Percentiles rank a stretch among this genome's conserved stretches.
These are phyloP conservation scores for Drosophila antonietae DNA, from an alignment of 2,888 invertebrate species.

Conservation along the genomic window DNA sequence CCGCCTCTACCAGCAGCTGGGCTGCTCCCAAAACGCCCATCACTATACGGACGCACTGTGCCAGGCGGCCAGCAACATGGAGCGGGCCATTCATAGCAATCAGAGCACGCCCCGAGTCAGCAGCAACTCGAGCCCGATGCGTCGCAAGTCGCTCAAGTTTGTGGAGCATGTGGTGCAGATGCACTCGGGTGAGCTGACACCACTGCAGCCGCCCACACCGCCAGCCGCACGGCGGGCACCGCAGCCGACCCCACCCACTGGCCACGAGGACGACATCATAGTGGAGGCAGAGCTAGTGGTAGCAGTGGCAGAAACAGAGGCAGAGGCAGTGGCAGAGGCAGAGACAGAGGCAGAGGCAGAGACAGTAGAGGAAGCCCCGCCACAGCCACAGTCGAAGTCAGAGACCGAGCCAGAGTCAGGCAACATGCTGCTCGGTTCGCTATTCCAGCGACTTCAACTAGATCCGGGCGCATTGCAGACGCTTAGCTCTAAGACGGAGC, in stretches of 20 bases:
- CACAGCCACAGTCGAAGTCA: not conserved
- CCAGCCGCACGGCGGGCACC: constrained; percentile 7
- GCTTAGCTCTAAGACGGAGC: constrained; percentile 61
- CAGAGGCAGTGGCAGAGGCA: not conserved
- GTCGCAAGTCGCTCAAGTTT: constrained; percentile 72
- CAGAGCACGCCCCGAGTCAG: constrained; percentile 9
- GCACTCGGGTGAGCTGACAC: constrained; percentile 42
- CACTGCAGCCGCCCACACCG: constrained; percentile 31
- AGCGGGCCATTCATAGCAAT: not conserved
- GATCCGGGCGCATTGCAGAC: constrained; percentile 53
- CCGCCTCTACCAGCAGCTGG: constrained; percentile 87
- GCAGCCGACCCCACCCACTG: not conserved
- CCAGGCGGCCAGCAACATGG: constrained; percentile 36
- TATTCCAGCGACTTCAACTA: constrained; percentile 54
- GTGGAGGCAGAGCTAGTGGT: not conserved
- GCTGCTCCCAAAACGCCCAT: constrained; percentile 86
- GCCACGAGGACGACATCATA: not conserved
- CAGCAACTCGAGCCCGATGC: constrained; percentile 26
- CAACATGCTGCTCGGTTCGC: constrained; percentile 18
- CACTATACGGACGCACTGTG: constrained; percentile 86
- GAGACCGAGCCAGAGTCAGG: not conserved
- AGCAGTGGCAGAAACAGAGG: not conserved
- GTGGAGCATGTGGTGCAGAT: constrained; percentile 67
- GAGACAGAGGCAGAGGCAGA: too few relatives aligned
- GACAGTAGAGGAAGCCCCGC: too few relatives aligned